These are phyloP conservation scores for Plutella xylostella DNA, from an alignment of 2,888 invertebrate genomes.

Conservation along the genomic window DNA sequence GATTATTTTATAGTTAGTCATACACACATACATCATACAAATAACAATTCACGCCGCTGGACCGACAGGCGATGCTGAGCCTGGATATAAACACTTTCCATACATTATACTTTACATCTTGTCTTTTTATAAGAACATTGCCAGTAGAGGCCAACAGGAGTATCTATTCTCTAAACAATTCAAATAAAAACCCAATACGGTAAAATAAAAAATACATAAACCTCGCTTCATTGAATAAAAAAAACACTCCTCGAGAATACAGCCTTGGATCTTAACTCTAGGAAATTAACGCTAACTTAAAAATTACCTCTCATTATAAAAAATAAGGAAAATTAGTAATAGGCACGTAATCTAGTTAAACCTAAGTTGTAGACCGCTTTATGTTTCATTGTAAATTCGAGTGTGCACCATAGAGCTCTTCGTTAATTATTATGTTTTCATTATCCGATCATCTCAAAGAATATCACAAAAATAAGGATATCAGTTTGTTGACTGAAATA, in stretches of 20 bases:
- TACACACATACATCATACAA: slow-evolving; percentile 56
- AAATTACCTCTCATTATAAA: slow-evolving; percentile 63
- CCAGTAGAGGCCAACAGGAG: slow-evolving; percentile 47
- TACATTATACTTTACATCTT: slow-evolving; percentile 25
- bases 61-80: slow-evolving; percentile 33
- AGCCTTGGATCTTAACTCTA: slow-evolving; percentile 66
- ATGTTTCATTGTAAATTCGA: slow-evolving; percentile 34
- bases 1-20: slow-evolving; percentile 55
- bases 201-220: slow-evolving; percentile 31
- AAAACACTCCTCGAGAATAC: slow-evolving; percentile 60
- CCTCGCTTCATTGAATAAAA: slow-evolving; percentile 37
- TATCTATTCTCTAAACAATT: slow-evolving; percentile 47
- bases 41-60: slow-evolving; percentile 51
- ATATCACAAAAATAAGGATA: too few species aligned
- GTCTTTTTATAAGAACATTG: slow-evolving; percentile 24
- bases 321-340: slow-evolving; percentile 47
- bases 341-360: slow-evolving; percentile 44
- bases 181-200: slow-evolving; percentile 25
- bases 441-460: too few species aligned
- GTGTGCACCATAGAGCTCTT: neutral
- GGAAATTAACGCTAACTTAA: slow-evolving; percentile 59
- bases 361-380: slow-evolving; percentile 65
- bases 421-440: too few species aligned
- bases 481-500: too few species aligned
- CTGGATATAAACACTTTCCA: slow-evolving; percentile 9